Evolutionary conservation across 2,797 vertebrate genomes (phyloP).

Genomic region (Astyanax mexicanus): DNA sequence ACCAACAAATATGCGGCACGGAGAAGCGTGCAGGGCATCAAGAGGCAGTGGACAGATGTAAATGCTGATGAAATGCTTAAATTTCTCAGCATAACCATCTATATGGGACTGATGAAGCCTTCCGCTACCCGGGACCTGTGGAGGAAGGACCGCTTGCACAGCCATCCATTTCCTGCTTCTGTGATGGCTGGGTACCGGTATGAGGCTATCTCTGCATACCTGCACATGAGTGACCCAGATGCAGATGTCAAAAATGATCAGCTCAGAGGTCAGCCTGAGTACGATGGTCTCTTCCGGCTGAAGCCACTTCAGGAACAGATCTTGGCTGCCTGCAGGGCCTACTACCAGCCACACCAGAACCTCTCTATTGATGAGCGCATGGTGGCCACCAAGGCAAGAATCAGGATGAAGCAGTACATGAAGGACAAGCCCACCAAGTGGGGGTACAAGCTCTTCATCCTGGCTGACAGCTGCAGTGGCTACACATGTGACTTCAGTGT

Average conservation of each 20-base stretch:
- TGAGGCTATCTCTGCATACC: background rate
- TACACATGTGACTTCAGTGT: too few relatives aligned
- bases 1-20: background rate
- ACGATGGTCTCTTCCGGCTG: background rate
- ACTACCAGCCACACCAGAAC: too few relatives aligned
- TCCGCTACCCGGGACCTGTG: background rate
- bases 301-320: background rate
- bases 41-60: background rate
- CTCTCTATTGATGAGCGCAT: too few relatives aligned
- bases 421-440: too few relatives aligned
- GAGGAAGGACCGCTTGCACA: background rate
- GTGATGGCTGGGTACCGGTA: background rate
- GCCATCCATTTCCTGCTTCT: background rate
- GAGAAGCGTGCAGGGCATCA: background rate
- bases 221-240: too few relatives aligned
- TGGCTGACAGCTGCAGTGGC: background rate
- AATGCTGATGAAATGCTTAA: background rate
- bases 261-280: too few relatives aligned
- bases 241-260: too few relatives aligned
- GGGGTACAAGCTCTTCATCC: slow-evolving; percentile 4
- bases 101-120: background rate
- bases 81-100: background rate
- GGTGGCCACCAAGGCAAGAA: too few relatives aligned
- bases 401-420: too few relatives aligned
- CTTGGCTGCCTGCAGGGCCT: too few relatives aligned